These are phyloP conservation scores for Procavia capensis DNA, from an alignment of 2,113 vertebrate species.

Conservation along the genomic window DNA sequence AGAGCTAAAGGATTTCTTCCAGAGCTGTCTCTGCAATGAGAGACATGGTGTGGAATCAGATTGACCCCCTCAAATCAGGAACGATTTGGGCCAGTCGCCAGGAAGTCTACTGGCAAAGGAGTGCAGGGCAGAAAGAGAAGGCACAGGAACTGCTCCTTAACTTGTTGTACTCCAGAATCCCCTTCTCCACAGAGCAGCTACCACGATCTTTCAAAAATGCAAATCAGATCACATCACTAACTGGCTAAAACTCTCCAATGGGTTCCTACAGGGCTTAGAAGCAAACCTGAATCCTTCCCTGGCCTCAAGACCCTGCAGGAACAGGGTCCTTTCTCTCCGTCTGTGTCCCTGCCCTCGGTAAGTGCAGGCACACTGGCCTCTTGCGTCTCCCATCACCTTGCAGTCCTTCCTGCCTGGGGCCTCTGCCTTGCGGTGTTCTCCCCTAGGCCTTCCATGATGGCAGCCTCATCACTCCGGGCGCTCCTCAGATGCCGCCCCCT, in stretches of 20 bases:
- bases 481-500: background rate
- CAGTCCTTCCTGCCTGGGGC: background rate
- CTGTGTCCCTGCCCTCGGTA: background rate
- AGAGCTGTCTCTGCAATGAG: background rate
- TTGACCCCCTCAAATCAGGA: background rate
- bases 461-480: background rate
- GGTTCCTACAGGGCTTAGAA: background rate
- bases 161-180: background rate
- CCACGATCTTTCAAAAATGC: background rate
- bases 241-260: background rate
- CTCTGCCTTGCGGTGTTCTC: background rate
- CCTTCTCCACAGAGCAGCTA: background rate
- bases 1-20: background rate
- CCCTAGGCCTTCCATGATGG: background rate
- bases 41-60: background rate
- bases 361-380: background rate
- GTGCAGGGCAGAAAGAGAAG: background rate
- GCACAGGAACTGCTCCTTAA: fast-evolving
- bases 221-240: background rate
- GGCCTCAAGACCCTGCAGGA: background rate
- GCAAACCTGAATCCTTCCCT: background rate
- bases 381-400: background rate
- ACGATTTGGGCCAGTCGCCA: fast-evolving
- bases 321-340: background rate
- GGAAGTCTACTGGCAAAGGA: fast-evolving